Base-by-base conservation (phyloP, 2,888 invertebrate genomes). In the Actias luna region DNA sequence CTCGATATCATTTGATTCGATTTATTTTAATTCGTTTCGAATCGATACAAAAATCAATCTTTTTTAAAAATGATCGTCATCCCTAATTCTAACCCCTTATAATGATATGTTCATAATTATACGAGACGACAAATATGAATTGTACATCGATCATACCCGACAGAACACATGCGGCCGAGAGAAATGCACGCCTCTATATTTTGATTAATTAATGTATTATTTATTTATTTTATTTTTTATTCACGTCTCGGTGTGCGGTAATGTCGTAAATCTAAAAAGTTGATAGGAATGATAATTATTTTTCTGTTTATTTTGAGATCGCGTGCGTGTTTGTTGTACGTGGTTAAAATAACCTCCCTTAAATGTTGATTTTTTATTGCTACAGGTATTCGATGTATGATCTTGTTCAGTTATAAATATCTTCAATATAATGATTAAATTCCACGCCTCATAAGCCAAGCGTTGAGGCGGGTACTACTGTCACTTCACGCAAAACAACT, bases 91-190 rank as follows among this genome's bases (percentile, higher is more conserved):
- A 66, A 72, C 74, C 72, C 72, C 58, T 39, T 83, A 85, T 83
- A 84, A 83, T 80, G 83, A 84, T 84, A 84, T 74, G 73, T 71
- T 67, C 70, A 74, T 79, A 77, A 82, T 81, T 85, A 82, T 80
- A 78, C 77, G 74, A 70, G 67, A 73, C 64, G 77, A 79, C 78
- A 79, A 71, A 75, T 81, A 84, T 85, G 84, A 85, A 80, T 77
- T 70, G 71, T 61, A 69, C 72, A 81, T 85, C 73, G 58, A 70
- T 83, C 83, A 82, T 77, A 80, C 84, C 80, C 83, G 82, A 76
- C 69, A 63, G 66, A 75, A 75, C 80, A 80, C 72, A 64, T 72
- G 71, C 50, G 75, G 75, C 63, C 74, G 64, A 63, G 65, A 71
- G 29, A 58, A 58, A 60, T 33, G 57, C 18, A 25, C 25, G 35